Percentiles rank a stretch among this genome's conserved stretches.
Conservation (phyloP, 2,888 invertebrate genomes). For the Eumerus sabulonum region DNA sequence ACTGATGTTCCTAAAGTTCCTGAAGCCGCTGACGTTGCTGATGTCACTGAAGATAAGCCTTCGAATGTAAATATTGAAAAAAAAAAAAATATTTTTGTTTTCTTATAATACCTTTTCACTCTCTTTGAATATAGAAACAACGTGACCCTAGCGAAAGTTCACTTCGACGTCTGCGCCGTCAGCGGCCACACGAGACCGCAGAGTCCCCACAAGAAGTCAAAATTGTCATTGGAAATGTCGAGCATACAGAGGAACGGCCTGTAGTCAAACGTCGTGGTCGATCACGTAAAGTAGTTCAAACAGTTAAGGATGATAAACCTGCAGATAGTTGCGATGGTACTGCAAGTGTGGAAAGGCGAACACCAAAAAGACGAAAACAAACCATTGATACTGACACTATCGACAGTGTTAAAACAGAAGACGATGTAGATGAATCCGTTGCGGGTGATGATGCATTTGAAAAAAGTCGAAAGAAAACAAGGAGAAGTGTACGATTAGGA, state of each 20-base stretch:
- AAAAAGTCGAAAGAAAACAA: constrained; percentile 73
- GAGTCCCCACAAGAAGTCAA: not conserved
- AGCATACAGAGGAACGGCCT: constrained; percentile 14
- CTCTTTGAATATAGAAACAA: constrained; percentile 66
- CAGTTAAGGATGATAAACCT: constrained; percentile 40
- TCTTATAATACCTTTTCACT: constrained; percentile 1
- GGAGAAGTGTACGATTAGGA: constrained; percentile 76
- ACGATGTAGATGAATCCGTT: constrained; percentile 66
- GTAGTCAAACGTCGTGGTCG: constrained; percentile 70
- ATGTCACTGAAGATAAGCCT: constrained; percentile 18
- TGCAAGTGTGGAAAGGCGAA: constrained; percentile 28
- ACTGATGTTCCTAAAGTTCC: too few relatives aligned
- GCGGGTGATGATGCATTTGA: constrained; percentile 49
- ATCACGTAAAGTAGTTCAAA: constrained; percentile 69
- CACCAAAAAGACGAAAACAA: constrained; percentile 65
- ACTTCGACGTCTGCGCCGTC: constrained; percentile 66
- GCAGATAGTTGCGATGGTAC: constrained; percentile 5
- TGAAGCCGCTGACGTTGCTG: too few relatives aligned
- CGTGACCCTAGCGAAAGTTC: constrained; percentile 70
- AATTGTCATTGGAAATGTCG: not conserved
- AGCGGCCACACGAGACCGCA: not conserved
- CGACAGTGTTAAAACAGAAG: constrained; percentile 71
- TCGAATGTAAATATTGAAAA: constrained; percentile 41
- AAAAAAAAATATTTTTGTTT: not conserved
- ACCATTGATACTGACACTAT: constrained; percentile 29